Percentiles rank a stretch among this genome's conserved stretches.
Evolutionary conservation across 1,140 invertebrate species (phyloP).

Genomic region (Drosophila pseudoobscura): DNA sequence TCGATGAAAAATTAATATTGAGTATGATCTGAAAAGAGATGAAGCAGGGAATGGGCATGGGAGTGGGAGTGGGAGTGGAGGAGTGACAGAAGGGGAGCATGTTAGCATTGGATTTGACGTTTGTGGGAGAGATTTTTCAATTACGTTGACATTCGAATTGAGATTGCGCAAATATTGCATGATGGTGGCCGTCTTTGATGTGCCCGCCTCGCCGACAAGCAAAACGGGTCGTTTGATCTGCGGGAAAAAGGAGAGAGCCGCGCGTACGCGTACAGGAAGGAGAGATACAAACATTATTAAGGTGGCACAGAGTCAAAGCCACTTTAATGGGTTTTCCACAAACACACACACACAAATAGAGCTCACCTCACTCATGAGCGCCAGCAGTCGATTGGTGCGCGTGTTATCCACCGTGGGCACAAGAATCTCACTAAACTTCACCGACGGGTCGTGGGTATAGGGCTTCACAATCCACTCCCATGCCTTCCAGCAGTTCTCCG

Average conservation of each 20-base stretch:
- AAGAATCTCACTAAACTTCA: constrained; percentile 91
- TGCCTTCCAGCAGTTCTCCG: constrained; percentile 89
- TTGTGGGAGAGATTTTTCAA: constrained; percentile 74
- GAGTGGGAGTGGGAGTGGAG: not conserved
- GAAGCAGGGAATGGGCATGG: not conserved
- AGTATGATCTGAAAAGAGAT: constrained; percentile 86
- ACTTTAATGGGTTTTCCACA: constrained; percentile 24
- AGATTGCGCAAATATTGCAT: constrained; percentile 90
- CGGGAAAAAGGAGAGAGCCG: not conserved
- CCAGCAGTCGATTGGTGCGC: constrained; percentile 90
- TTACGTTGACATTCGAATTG: constrained; percentile 88
- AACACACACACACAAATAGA: too few species aligned
- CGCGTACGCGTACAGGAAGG: not conserved
- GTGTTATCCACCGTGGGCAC: constrained; percentile 95
- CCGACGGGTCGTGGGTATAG: constrained; percentile 89
- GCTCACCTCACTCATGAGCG: constrained; percentile 89
- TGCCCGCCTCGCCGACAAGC: constrained; percentile 94
- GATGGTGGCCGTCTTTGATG: constrained; percentile 95
- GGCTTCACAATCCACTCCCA: constrained; percentile 91
- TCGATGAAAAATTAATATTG: constrained; percentile 94
- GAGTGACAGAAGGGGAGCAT: constrained; percentile 7
- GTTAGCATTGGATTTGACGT: constrained; percentile 34
- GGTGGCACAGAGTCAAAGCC: constrained; percentile 6
- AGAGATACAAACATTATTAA: constrained; percentile 46
- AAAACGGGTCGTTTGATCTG: constrained; percentile 90